Evolutionary conservation across 2,888 invertebrate species (phyloP), one percentile per base, ranked within the genome.

Genomic region (Andrena trimmerana): DNA sequence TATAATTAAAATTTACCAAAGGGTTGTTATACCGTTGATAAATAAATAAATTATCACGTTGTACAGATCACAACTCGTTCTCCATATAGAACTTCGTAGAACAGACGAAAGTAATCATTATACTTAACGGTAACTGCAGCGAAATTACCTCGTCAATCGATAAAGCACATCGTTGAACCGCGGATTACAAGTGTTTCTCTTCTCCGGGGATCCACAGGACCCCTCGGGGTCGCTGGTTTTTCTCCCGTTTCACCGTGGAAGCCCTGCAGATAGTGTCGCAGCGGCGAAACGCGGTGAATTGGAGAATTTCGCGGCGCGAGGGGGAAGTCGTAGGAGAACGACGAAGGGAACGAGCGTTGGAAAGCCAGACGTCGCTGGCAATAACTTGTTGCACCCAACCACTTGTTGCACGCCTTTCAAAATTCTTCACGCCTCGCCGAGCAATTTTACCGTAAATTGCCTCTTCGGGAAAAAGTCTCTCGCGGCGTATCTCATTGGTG

Each of bases 381-480:
- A 90, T 92, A 92, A 92, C 92, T 92, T 91, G 92, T 92, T 92
- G 92, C 92, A 90, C 88, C 89, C 91, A 90, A 92, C 91, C 91
- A 92, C 92, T 92, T 92, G 92, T 92, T 92, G 92, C 92, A 90
- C 90, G 90, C 91, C 91, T 91, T 86, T 92, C 92, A 90, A 92
- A 92, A 92, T 92, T 92, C 91, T 91, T 91, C 91, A 92, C 91
- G 91, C 92, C 89, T 91, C 89, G 91, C 90, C 85, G 88, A 86
- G 89, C 88, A 90, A 92, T 92, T 91, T 91, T 90, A 91, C 91
- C 90, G 90, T 92, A 91, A 92, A 91, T 92, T 91, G 89, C 90
- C 88, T 90, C 86, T 86, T 90, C 83, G 88, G 67, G 83, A 88
- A 88, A 90, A 90, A 91, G 84, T 85, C 77, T 68, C 81, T 65